These are phyloP conservation scores for Anoplolepis gracilipes DNA, from an alignment of 1,140 invertebrate species.

Conservation along the genomic window DNA sequence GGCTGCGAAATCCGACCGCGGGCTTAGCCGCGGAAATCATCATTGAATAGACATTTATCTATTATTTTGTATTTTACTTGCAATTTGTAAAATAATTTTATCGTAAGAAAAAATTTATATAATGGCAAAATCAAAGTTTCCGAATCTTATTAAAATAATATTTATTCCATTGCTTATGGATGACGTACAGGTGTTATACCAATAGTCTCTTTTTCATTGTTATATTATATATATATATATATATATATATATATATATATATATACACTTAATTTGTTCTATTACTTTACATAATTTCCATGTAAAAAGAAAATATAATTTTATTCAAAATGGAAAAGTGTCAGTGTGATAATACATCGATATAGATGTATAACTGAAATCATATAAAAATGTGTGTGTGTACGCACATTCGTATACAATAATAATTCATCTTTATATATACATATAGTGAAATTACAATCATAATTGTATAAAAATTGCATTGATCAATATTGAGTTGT, in stretches of 20 bases:
- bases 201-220: background rate
- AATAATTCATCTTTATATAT: too few relatives aligned
- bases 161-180: background rate
- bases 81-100: background rate
- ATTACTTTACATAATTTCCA: background rate
- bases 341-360: too few relatives aligned
- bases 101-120: background rate
- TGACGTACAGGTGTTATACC: background rate
- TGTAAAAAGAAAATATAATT: background rate
- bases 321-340: too few relatives aligned
- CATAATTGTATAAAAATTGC: too few relatives aligned
- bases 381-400: too few relatives aligned
- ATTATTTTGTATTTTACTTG: background rate
- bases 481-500: background rate
- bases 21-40: too few relatives aligned
- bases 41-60: constrained; percentile 1
- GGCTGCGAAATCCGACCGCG: constrained; percentile 33
- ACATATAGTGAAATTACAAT: too few relatives aligned
- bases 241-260: too few relatives aligned
- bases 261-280: background rate
- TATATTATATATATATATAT: too few relatives aligned
- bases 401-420: too few relatives aligned
- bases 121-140: background rate
- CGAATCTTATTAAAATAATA: background rate
- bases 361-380: too few relatives aligned